Evolutionary conservation across 2,888 invertebrate genomes (phyloP).

Genomic region (Eilema sororculum): DNA sequence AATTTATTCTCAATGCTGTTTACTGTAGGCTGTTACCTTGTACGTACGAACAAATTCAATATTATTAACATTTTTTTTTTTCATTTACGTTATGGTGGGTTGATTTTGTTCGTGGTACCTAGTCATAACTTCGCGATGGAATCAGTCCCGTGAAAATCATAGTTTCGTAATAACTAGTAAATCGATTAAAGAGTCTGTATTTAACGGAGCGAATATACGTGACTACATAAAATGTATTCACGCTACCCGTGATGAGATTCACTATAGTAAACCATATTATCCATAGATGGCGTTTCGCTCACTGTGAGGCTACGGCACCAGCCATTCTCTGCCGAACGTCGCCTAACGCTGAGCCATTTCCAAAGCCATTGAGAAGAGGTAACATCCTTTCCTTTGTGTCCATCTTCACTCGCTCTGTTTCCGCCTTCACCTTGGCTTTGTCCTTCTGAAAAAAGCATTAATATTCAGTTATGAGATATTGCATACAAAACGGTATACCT

Average conservation of each 20-base stretch:
- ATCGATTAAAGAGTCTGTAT: constrained; percentile 37
- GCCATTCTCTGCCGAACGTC: constrained; percentile 82
- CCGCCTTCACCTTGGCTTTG: constrained; percentile 66
- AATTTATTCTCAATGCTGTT: constrained; percentile 15
- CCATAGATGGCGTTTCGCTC: constrained; percentile 43
- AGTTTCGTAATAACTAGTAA: constrained; percentile 31
- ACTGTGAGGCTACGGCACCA: constrained; percentile 82
- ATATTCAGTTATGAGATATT: constrained; percentile 9
- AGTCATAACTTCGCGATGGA: background rate
- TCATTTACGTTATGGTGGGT: constrained; percentile 1
- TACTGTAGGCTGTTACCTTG: constrained; percentile 8
- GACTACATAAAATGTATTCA: constrained; percentile 46
- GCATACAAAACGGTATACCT: constrained; percentile 6
- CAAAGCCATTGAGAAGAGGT: constrained; percentile 78
- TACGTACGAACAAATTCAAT: constrained; percentile 4
- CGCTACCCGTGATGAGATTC: constrained; percentile 39
- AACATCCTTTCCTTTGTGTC: constrained; percentile 75
- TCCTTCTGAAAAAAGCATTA: constrained; percentile 47
- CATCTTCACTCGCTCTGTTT: constrained; percentile 60
- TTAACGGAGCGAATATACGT: constrained; percentile 33
- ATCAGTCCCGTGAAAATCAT: constrained; percentile 1
- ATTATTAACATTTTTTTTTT: background rate
- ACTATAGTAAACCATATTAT: constrained; percentile 39
- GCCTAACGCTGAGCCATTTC: constrained; percentile 74
- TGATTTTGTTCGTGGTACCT: background rate